Conservation (phyloP, 2,113 vertebrate genomes). For the Marcusenius ussheri region DNA sequence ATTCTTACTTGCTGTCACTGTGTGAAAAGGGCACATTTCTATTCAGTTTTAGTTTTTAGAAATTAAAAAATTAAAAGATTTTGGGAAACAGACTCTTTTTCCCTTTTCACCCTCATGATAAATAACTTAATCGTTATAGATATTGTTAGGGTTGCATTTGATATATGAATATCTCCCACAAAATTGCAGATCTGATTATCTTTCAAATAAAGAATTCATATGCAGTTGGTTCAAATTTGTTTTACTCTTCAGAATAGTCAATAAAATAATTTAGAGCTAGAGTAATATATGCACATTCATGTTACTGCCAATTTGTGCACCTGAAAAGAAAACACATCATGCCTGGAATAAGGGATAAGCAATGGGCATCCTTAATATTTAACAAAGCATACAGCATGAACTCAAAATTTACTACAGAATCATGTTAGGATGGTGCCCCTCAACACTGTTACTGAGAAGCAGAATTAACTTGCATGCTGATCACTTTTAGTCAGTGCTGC, state of each 20-base stretch:
- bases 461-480: background rate
- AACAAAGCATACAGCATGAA: background rate
- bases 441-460: background rate
- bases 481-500: background rate
- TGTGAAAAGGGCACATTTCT: conserved; percentile 21
- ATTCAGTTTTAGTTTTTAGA: conserved; percentile 24
- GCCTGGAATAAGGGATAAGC: background rate
- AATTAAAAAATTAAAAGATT: background rate
- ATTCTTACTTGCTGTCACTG: conserved; percentile 27
- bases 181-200: background rate
- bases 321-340: background rate
- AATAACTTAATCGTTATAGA: background rate
- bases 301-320: background rate
- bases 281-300: background rate
- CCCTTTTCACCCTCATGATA: background rate
- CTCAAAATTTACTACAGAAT: background rate
- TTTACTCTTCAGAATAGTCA: background rate
- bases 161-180: background rate
- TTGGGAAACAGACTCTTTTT: background rate
- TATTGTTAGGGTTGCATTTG: background rate
- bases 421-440: background rate
- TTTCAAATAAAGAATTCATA: background rate
- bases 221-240: background rate
- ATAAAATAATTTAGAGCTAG: background rate
- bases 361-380: background rate